Evolutionary conservation across 2,113 vertebrate genomes (phyloP).

Genomic region (Poicephalus gulielmi): DNA sequence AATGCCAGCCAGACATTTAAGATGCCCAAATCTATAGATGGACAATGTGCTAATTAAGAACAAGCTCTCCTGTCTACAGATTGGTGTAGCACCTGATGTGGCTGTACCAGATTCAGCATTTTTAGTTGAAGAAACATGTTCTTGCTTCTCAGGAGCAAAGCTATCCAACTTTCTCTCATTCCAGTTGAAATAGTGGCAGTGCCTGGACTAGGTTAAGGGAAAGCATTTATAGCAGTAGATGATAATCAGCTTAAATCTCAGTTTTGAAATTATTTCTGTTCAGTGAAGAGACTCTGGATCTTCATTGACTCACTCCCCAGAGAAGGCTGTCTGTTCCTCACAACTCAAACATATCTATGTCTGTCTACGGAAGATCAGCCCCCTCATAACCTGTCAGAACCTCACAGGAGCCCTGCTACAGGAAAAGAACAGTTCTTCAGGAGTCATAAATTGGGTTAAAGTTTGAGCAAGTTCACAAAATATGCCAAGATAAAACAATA

Average conservation of each 20-base stretch:
- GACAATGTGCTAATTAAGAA: not conserved
- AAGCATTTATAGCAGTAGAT: not conserved
- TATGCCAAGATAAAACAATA: not conserved
- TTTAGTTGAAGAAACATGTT: not conserved
- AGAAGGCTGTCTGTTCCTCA: not conserved
- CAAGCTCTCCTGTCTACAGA: not conserved
- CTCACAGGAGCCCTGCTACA: not conserved
- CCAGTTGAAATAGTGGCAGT: not conserved
- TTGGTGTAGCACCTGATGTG: not conserved
- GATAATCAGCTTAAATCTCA: not conserved
- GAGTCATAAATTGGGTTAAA: not conserved
- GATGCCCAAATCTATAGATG: not conserved
- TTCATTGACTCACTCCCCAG: not conserved
- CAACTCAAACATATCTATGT: not conserved
- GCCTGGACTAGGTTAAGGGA: not conserved
- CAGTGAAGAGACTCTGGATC: not conserved
- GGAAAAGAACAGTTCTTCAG: not conserved
- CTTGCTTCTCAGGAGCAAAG: not conserved
- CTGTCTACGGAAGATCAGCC: not conserved
- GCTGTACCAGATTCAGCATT: not conserved
- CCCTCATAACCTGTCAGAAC: not conserved
- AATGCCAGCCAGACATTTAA: not conserved
- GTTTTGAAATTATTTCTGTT: not conserved
- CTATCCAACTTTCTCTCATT: not conserved
- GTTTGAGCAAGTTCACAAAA: not conserved